phyloP scores from a whole-genome alignment of 2,888 invertebrate species.

The Yponomeuta malinellus region DNA sequence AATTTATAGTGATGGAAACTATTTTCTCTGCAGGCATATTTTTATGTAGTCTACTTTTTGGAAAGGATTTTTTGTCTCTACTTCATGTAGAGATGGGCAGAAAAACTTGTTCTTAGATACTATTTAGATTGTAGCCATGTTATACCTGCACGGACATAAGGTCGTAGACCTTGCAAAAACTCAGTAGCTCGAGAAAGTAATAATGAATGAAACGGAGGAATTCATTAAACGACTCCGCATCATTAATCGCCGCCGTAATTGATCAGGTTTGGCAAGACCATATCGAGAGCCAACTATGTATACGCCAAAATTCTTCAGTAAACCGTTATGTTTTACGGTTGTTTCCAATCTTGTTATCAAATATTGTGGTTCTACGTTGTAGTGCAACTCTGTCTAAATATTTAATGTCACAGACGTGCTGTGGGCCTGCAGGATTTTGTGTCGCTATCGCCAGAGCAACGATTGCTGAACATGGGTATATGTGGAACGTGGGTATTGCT shows the following conservation, averaged over 20 bases:
- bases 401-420: background rate
- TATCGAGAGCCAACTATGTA: background rate
- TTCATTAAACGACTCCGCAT: background rate
- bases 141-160: background rate
- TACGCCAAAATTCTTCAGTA: background rate
- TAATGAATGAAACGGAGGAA: background rate
- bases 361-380: background rate
- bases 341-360: background rate
- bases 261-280: background rate
- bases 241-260: background rate
- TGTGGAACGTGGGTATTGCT: too few species aligned
- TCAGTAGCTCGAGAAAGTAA: background rate
- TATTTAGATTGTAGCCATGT: background rate
- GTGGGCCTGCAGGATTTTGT: background rate
- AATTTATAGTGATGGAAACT: too few species aligned
- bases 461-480: background rate
- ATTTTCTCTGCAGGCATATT: too few species aligned
- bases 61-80: too few species aligned
- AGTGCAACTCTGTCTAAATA: background rate
- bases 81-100: background rate
- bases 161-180: background rate
- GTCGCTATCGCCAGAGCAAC: background rate
- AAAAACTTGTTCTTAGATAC: background rate
- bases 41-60: too few species aligned
- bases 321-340: background rate